phyloP scores from a whole-genome alignment of 2,113 vertebrate genomes.

The Cebidichthys violaceus region DNA sequence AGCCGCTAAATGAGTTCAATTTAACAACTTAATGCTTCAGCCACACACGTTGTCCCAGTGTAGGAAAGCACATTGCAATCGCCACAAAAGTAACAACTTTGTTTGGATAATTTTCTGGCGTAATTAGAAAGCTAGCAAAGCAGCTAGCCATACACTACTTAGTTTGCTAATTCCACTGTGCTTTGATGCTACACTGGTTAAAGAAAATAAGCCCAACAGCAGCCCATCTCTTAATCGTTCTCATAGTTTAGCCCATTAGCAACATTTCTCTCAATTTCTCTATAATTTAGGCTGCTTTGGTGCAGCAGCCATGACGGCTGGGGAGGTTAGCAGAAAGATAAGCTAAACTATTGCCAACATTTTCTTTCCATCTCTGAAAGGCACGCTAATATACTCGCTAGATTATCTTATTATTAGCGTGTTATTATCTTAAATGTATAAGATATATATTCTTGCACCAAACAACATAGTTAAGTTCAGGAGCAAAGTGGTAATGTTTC shows the following conservation, averaged over 20 bases:
- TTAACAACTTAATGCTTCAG: neutral
- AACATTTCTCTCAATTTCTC: too few relatives aligned
- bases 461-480: neutral
- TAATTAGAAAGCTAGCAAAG: neutral
- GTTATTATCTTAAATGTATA: neutral
- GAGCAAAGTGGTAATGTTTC: neutral
- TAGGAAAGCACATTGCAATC: neutral
- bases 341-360: neutral
- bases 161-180: neutral
- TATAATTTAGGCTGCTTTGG: too few relatives aligned
- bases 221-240: too few relatives aligned
- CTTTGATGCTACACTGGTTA: neutral
- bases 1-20: neutral
- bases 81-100: neutral
- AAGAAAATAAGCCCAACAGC: neutral
- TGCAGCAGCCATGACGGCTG: neutral
- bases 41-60: neutral
- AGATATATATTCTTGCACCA: too few relatives aligned
- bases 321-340: neutral
- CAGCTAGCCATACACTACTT: neutral
- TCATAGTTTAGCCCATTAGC: too few relatives aligned
- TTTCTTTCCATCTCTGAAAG: neutral
- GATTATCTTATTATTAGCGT: neutral
- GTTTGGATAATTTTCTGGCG: neutral
- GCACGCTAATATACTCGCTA: neutral